Conservation (phyloP, 2,797 vertebrate genomes). For the Nyctalus aviator region DNA sequence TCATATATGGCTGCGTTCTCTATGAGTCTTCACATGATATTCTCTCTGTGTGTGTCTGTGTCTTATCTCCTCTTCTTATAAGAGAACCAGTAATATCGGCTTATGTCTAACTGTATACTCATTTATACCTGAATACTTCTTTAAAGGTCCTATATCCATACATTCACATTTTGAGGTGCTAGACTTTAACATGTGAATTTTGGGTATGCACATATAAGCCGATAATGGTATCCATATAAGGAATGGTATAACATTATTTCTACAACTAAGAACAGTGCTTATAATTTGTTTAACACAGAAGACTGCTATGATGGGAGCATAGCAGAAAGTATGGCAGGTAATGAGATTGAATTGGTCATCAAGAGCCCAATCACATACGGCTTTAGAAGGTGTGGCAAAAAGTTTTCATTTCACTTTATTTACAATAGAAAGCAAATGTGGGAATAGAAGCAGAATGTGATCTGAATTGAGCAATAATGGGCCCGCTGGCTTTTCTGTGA, state of each 20-base stretch:
- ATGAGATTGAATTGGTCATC: background rate
- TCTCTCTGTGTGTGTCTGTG: background rate
- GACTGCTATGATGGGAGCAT: background rate
- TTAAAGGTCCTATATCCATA: background rate
- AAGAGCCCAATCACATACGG: background rate
- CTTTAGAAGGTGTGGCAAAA: background rate
- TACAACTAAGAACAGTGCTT: background rate
- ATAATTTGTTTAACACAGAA: background rate
- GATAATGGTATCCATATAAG: background rate
- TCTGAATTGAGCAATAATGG: background rate
- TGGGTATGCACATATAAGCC: background rate
- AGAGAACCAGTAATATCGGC: background rate
- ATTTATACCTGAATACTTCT: background rate
- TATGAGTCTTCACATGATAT: background rate
- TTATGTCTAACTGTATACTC: background rate
- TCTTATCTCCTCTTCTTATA: background rate
- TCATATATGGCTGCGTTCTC: background rate
- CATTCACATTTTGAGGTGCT: background rate
- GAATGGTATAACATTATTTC: background rate
- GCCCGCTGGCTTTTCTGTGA: background rate
- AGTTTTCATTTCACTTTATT: background rate
- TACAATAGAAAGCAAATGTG: background rate
- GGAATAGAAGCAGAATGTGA: background rate
- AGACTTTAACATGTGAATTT: background rate
- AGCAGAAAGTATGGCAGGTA: background rate